Evolutionary conservation across 2,888 invertebrate species (phyloP).

Genomic region (Limnephilus lunatus): DNA sequence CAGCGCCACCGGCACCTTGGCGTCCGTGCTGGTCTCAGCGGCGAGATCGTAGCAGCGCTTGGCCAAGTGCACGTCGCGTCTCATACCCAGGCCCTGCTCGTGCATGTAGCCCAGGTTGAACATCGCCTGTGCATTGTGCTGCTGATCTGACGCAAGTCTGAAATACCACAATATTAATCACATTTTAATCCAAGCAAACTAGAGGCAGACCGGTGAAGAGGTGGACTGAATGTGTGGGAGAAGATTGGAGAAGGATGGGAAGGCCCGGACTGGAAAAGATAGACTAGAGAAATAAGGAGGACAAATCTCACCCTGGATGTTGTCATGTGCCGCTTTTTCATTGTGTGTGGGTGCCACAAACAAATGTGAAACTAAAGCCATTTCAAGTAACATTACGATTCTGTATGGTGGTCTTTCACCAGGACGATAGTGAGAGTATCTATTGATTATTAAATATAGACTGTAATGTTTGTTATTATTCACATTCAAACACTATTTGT

Average conservation of each 20-base stretch:
- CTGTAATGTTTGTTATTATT: too few relatives aligned
- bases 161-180: conserved; percentile 3
- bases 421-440: too few relatives aligned
- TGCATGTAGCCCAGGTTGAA: conserved; percentile 99
- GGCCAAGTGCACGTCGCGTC: conserved; percentile 93
- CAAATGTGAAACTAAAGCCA: too few relatives aligned
- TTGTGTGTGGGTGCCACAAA: too few relatives aligned
- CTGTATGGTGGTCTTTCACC: too few relatives aligned
- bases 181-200: conserved; percentile 12
- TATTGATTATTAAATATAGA: too few relatives aligned
- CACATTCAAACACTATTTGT: too few relatives aligned
- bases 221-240: not conserved
- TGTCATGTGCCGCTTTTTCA: too few relatives aligned
- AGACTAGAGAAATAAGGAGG: not conserved
- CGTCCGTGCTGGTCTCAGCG: conserved; percentile 94
- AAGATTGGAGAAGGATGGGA: not conserved
- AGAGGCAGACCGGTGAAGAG: not conserved
- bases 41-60: conserved; percentile 98
- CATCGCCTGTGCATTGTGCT: conserved; percentile 98
- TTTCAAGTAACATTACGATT: too few relatives aligned
- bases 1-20: conserved; percentile 94
- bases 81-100: conserved; percentile 96
- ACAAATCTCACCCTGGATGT: not conserved
- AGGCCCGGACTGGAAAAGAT: not conserved
- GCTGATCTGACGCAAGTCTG: conserved; percentile 93